Percentiles rank a stretch among this genome's conserved stretches.
phyloP scores from a whole-genome alignment of 2,888 invertebrate genomes.

The Cataglyphis livida region DNA sequence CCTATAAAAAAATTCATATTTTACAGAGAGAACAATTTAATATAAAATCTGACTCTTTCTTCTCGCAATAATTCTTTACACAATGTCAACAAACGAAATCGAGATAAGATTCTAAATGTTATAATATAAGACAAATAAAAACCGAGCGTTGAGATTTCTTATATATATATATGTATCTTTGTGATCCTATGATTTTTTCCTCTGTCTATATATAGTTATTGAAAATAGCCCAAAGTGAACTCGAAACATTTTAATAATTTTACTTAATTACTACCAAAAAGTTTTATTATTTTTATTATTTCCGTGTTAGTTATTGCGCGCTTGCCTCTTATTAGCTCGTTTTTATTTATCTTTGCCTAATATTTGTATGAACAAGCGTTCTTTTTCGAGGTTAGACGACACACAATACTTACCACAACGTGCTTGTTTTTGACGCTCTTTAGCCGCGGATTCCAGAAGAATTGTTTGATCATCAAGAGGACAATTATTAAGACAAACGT shows the following conservation, averaged over 20 bases:
- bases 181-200: too few species aligned
- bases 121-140: too few species aligned
- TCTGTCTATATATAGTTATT: too few species aligned
- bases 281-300: too few species aligned
- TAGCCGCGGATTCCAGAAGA: conserved; percentile 65
- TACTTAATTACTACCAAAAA: too few species aligned
- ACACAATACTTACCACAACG: conserved; percentile 76
- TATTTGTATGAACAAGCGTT: not conserved
- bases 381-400: conserved; percentile 40
- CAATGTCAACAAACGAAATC: too few species aligned
- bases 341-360: not conserved
- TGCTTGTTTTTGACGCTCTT: conserved; percentile 77
- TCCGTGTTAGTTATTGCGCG: not conserved
- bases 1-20: conserved; percentile 82
- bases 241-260: too few species aligned
- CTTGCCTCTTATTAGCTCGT: not conserved
- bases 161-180: too few species aligned
- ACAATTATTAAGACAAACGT: conserved; percentile 57
- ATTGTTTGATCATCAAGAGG: conserved; percentile 63
- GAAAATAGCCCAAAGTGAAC: too few species aligned
- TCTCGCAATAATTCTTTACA: not conserved
- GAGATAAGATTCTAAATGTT: too few species aligned
- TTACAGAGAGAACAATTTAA: not conserved
- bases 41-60: not conserved
- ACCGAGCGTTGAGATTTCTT: too few species aligned